Evolutionary conservation across 64 coral and sea anemone species (phyloP), one percentile per base, ranked within the genome.

Genomic region (Pocillopora verrucosa): DNA sequence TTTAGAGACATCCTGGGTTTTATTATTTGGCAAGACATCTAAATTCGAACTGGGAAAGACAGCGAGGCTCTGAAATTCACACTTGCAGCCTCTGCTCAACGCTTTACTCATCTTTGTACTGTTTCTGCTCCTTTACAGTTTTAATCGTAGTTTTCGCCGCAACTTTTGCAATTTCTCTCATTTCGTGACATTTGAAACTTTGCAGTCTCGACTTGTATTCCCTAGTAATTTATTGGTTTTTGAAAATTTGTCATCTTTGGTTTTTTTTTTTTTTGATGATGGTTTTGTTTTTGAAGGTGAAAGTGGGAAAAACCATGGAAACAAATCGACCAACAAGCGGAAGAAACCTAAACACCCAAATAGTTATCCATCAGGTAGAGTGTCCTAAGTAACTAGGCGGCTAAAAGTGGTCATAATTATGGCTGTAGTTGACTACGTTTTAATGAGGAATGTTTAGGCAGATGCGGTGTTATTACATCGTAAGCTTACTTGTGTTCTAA

Each of bases 321-420:
- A 93, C 59, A 96, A 96, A 82, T 72, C 60, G 14, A 30, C 59
- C 22, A 96, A 96, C 34, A 96, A 96, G 80, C 73, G 92, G 34
- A 96, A 96, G 65, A 93, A 96, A 84, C 88, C 82, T 16, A 38
- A 84, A 61, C 82, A 85, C 82, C 82, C 82, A 11, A 85, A 85
- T 41, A 85, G 65, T 13, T 85, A 85, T 57, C 82, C 82, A 26
- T 72, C 82, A 85, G 82, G 82, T 85, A 85, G 72, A 56, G 1
- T 38, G 22, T 0, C 6, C 10, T 19, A 56, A 20, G 16, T 70
- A 12, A 61, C n/a, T 26, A 16, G 20, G 13, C 4, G 2, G n/a
- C 57, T 60, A 38, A 20, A 1, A 11, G 6, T 59, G 37, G 10
- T 41, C 9, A 20, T 19, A 73, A 13, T 58, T 87, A 51, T 51